Conservation (phyloP, 2,113 vertebrate genomes). For the Martes martes region DNA sequence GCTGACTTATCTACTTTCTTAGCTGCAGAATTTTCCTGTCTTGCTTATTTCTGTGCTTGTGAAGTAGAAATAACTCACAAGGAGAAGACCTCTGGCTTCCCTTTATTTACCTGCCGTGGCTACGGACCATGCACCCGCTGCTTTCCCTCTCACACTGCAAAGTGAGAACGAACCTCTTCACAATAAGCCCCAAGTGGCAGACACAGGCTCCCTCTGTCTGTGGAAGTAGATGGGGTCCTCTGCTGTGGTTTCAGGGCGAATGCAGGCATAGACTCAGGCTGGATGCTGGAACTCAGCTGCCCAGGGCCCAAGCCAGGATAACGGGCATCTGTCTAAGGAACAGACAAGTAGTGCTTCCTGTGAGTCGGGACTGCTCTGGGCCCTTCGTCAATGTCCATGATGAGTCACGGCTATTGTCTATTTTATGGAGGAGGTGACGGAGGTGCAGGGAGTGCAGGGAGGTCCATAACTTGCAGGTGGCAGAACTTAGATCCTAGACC, state of each 20-base stretch:
- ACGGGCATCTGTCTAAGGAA: too few relatives aligned
- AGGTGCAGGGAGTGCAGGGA: not conserved
- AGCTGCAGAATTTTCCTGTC: not conserved
- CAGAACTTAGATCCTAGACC: not conserved
- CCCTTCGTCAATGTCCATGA: not conserved
- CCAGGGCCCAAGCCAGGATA: not conserved
- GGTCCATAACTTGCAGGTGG: not conserved
- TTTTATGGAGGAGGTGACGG: not conserved
- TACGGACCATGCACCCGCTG: not conserved
- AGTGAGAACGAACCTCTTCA: not conserved
- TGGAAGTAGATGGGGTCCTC: not conserved
- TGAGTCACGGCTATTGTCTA: not conserved
- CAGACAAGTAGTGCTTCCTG: not conserved
- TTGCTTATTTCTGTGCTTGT: not conserved
- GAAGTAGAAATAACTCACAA: not conserved
- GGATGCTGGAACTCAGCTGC: not conserved
- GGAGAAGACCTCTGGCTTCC: not conserved
- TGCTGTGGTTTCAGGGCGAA: not conserved
- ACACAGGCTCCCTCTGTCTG: not conserved
- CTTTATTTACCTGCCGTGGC: not conserved
- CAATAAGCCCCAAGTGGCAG: not conserved
- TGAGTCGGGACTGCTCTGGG: not conserved
- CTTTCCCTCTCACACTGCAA: not conserved
- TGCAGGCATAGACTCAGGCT: not conserved
- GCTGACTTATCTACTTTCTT: not conserved